Evolutionary conservation across 2,113 vertebrate species (phyloP).

Genomic region (Sclerurus mexicanus): DNA sequence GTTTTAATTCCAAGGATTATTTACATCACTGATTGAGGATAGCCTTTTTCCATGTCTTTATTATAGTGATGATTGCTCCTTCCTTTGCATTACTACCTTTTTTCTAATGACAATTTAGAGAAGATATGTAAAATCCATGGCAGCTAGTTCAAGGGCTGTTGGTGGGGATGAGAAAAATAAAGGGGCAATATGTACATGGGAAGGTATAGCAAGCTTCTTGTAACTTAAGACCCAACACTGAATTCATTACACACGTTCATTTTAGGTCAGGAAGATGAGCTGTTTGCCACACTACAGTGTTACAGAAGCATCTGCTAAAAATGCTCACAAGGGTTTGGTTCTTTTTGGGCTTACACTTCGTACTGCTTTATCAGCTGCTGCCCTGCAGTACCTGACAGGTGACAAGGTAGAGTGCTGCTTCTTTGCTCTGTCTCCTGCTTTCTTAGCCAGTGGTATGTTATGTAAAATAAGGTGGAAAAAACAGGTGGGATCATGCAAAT

Average conservation of each 20-base stretch:
- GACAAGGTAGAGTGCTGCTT: not conserved
- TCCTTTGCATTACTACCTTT: not conserved
- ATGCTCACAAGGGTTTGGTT: not conserved
- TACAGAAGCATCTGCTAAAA: not conserved
- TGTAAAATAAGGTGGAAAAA: not conserved
- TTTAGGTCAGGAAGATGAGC: not conserved
- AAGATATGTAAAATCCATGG: not conserved
- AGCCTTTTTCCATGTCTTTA: not conserved
- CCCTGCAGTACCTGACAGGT: not conserved
- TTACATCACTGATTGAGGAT: not conserved
- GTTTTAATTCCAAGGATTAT: not conserved
- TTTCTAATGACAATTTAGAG: not conserved
- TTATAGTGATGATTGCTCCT: not conserved
- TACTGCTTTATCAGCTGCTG: not conserved
- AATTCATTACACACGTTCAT: not conserved
- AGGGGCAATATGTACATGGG: not conserved
- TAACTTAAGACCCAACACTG: not conserved
- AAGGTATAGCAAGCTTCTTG: not conserved
- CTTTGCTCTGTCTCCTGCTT: not conserved
- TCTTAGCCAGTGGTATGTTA: not conserved
- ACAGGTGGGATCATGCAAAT: accelerated
- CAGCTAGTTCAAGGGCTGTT: not conserved
- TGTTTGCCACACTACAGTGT: not conserved
- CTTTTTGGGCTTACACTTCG: accelerated
- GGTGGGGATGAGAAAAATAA: not conserved